These are phyloP conservation scores for Elymnias hypermnestra DNA, from an alignment of 1,140 invertebrate genomes.

Conservation along the genomic window DNA sequence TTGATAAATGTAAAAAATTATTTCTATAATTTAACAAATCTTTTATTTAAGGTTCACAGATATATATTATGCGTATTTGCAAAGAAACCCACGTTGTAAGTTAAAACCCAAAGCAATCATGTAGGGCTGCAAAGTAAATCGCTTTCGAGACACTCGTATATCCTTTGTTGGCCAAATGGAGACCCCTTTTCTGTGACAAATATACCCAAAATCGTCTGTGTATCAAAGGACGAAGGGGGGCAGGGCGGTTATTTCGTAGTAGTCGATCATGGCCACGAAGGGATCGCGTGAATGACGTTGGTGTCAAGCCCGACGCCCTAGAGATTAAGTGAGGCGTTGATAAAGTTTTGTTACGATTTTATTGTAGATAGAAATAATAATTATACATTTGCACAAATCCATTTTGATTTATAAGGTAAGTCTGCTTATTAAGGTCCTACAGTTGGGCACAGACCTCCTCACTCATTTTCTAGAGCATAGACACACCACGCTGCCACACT, in stretches of 20 bases:
- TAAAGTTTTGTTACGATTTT: background rate
- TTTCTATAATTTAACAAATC: too few relatives aligned
- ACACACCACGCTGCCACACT: too few relatives aligned
- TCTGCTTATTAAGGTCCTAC: too few relatives aligned
- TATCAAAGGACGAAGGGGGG: background rate
- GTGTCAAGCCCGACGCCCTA: background rate
- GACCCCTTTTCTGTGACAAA: background rate
- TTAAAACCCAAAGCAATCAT: slow-evolving; percentile 2
- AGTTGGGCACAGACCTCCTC: too few relatives aligned
- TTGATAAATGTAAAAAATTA: too few relatives aligned
- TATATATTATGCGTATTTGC: too few relatives aligned
- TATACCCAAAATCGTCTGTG: background rate
- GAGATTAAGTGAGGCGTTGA: background rate
- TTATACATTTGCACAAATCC: too few relatives aligned
- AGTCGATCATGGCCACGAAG: background rate
- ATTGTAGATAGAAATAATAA: background rate
- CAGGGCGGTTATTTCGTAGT: background rate
- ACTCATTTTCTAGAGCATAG: too few relatives aligned
- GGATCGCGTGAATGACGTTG: background rate
- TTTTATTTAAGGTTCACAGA: too few relatives aligned
- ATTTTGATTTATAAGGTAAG: too few relatives aligned
- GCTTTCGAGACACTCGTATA: slow-evolving; percentile 1
- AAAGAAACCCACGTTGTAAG: background rate
- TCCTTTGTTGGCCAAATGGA: background rate
- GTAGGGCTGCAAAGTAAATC: background rate